Evolutionary conservation across 2,888 invertebrate genomes (phyloP).

Genomic region (Plusia festucae): DNA sequence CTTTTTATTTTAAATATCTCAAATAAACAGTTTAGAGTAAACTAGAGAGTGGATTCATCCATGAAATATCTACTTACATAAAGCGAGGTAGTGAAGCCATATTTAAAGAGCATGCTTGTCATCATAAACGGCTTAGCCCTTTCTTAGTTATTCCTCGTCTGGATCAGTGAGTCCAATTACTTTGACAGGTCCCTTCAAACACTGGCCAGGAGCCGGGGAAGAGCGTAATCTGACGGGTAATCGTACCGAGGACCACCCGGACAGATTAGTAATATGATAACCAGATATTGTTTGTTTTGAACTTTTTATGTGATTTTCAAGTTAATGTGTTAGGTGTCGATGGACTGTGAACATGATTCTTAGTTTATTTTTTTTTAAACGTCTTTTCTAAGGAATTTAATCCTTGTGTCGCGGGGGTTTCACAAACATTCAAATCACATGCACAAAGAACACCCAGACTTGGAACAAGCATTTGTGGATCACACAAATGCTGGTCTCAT

Average conservation of each 20-base stretch:
- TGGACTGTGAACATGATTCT: not conserved
- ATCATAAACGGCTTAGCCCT: slow-evolving; percentile 19
- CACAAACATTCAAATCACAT: no score
- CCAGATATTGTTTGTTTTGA: slow-evolving; percentile 11
- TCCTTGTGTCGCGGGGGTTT: no score
- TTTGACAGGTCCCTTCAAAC: slow-evolving; percentile 42
- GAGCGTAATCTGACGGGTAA: slow-evolving; percentile 38
- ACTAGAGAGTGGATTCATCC: no score
- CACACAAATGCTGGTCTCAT: no score
- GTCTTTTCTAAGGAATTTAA: no score
- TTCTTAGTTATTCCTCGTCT: slow-evolving; percentile 4
- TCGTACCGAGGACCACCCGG: slow-evolving; percentile 22
- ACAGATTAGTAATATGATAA: slow-evolving; percentile 45
- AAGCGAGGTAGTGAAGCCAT: not conserved
- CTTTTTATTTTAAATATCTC: no score
- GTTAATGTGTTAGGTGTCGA: not conserved
- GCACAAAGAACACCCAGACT: no score
- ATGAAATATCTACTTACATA: no score
- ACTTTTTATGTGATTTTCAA: not conserved
- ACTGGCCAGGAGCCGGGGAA: slow-evolving; percentile 37
- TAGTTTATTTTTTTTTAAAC: no score
- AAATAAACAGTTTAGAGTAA: no score
- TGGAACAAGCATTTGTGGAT: no score
- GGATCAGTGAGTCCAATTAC: slow-evolving; percentile 24
- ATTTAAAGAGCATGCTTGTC: slow-evolving; percentile 13